Conservation (phyloP, 1,140 invertebrate genomes). For the Nephotettix cincticeps region DNA sequence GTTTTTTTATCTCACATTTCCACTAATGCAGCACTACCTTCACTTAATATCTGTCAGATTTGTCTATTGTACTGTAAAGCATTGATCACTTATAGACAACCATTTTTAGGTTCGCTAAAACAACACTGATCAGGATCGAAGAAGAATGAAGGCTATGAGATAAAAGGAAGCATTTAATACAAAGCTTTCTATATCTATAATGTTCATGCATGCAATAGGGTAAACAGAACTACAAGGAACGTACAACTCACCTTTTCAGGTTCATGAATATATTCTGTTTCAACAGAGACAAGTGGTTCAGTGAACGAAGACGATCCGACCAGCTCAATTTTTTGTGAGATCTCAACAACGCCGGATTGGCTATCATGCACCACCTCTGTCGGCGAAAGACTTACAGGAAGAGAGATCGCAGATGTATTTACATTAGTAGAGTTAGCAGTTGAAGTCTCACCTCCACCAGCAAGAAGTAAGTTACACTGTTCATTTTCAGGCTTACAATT, state of each 20-base stretch:
- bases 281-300: conserved; percentile 48
- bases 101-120: too few species aligned
- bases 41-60: too few species aligned
- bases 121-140: too few species aligned
- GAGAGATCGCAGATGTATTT: not conserved
- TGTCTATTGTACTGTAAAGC: too few species aligned
- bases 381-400: not conserved
- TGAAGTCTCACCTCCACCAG: conserved; percentile 4
- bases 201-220: not conserved
- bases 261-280: conserved; percentile 15
- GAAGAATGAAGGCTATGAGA: too few species aligned
- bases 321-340: conserved; percentile 49
- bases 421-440: not conserved
- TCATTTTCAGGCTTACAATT: not conserved
- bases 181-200: too few species aligned
- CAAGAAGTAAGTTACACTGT: not conserved
- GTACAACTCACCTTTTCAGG: conserved; percentile 22
- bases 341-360: conserved; percentile 43
- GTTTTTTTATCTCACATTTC: too few species aligned
- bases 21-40: too few species aligned
- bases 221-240: not conserved
- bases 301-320: conserved; percentile 31
- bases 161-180: too few species aligned
- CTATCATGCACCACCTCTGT: conserved; percentile 1
- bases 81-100: too few species aligned